Evolutionary conservation across 1,140 invertebrate species (phyloP).

Genomic region (Sminthurides bifidus): DNA sequence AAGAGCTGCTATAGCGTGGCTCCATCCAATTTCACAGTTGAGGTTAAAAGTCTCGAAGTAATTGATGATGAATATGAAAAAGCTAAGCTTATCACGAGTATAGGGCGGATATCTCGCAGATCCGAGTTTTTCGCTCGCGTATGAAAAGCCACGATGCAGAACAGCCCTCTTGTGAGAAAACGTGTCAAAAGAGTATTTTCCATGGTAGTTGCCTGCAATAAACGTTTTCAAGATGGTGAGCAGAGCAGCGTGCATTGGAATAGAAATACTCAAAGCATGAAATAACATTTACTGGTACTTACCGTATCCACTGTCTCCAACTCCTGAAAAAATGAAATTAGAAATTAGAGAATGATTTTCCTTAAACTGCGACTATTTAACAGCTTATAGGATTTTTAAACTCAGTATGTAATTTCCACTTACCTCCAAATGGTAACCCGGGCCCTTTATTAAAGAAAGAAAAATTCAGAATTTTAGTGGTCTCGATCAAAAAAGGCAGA

Average conservation of each 20-base stretch:
- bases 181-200: conserved; percentile 78
- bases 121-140: conserved; percentile 18
- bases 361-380: no score
- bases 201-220: conserved; percentile 70
- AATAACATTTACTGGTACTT: no score
- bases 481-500: no score
- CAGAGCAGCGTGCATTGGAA: no score
- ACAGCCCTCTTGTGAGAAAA: conserved; percentile 57
- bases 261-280: no score
- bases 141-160: conserved; percentile 9
- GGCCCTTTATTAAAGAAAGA: not conserved
- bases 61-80: conserved; percentile 21
- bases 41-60: conserved; percentile 13
- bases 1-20: not conserved
- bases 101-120: conserved; percentile 28
- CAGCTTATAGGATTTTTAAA: no score
- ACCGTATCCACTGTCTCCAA: no score
- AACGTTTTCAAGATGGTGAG: no score
- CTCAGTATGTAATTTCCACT: no score
- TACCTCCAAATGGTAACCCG: conserved; percentile 7
- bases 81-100: conserved; percentile 15
- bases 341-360: no score
- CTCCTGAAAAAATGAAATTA: no score
- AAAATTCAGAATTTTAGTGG: no score
- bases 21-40: not conserved